Evolutionary conservation across 37 sponge, comb jelly and placozoan species (phyloP), one percentile per base, ranked within the genome.

Genomic region (Lycopodina hypogea): DNA sequence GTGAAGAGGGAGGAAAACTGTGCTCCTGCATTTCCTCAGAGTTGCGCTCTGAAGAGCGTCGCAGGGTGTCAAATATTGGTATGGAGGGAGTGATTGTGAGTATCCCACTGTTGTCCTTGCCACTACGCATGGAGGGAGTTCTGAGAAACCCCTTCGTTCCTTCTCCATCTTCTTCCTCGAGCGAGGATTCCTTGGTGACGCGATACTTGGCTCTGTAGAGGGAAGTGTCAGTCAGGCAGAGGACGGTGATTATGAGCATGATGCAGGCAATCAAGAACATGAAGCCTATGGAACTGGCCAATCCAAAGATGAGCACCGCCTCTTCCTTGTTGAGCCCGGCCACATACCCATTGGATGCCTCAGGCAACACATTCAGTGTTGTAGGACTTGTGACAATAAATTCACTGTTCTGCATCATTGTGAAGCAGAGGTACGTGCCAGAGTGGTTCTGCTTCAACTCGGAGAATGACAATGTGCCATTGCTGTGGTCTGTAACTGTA

Each of bases 101-200:
- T 14, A 84, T 79, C 0, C 75, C 85, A 1, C 86, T 77, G 71
- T 84, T 80, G 58, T 89, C 90, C 71, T 77, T 89, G 19, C 38
- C 68, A 2, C 19, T 28, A 7, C 64, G 40, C 3, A 56, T 42
- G 14, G 80, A 79, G 58, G 69, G 12, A 33, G 48, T 56, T 7
- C 57, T 51, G 33, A 22, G 30, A 48, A 65, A 78, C 7, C n/a
- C 42, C 29, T 61, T 61, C 19, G 17, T 3, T 29, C 7, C 58
- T 63, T 40, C 51, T 29, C 7, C 58, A 62, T 40, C 51, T 7
- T 28, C 51, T 3, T 45, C 51, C 33, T 64, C 67, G 2, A 37
- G 68, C 35, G 50, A 63, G 68, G 19, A 33, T 12, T 45, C 26
- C 71, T 28, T 52, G 35, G 41, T 26, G 1, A 61, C 29, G 15